phyloP scores from a whole-genome alignment of 2,888 invertebrate species.

The Hirtodrosophila alboralis region DNA sequence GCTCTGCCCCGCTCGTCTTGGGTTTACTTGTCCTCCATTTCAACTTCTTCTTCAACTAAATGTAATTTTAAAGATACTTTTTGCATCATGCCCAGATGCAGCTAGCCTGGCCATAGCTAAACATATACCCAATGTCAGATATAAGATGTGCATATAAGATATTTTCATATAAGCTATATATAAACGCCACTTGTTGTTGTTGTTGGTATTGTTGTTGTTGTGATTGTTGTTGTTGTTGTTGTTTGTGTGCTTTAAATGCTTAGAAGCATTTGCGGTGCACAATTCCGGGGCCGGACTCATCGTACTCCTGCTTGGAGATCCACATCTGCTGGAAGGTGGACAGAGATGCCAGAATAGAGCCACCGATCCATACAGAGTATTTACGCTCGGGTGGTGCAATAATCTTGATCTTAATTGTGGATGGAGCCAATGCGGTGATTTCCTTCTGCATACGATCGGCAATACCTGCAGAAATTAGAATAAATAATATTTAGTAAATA shows the following conservation, averaged over 20 bases:
- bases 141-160: conserved; percentile 54
- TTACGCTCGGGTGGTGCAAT: conserved; percentile 95
- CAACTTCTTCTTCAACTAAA: conserved; percentile 72
- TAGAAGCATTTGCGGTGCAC: conserved; percentile 99
- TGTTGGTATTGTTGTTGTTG: conserved; percentile 4
- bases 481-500: no score
- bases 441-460: conserved; percentile 96
- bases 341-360: conserved; percentile 93
- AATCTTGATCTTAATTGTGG: conserved; percentile 97
- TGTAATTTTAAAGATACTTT: conserved; percentile 79
- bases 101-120: conserved; percentile 59
- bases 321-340: conserved; percentile 97
- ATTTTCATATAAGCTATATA: conserved; percentile 56
- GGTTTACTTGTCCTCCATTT: conserved; percentile 41
- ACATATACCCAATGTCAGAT: conserved; percentile 64
- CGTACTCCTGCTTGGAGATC: conserved; percentile 96
- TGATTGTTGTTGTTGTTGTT: conserved; percentile 9
- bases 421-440: conserved; percentile 94
- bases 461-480: conserved; percentile 85
- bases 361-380: conserved; percentile 94
- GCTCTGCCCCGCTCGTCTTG: conserved; percentile 68
- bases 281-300: conserved; percentile 86
- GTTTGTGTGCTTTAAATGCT: conserved; percentile 68
- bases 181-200: conserved; percentile 62
- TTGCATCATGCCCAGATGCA: conserved; percentile 57